Evolutionary conservation across 2,888 invertebrate species (phyloP).

Genomic region (Lumbricus terrestris): DNA sequence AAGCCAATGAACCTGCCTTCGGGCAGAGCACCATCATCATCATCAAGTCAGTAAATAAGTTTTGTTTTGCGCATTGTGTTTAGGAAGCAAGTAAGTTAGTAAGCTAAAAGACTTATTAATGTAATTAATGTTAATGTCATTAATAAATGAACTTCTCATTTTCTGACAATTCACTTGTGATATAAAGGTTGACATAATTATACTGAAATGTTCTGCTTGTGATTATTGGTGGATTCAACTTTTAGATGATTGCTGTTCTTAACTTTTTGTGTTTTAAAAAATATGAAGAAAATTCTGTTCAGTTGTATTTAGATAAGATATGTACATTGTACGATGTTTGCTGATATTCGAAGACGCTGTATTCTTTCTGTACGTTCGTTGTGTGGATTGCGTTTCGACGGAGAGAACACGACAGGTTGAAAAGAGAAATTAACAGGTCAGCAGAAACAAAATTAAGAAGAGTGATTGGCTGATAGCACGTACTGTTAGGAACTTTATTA

Average conservation of each 20-base stretch:
- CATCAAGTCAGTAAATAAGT: background rate
- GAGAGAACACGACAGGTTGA: slow-evolving; percentile 52
- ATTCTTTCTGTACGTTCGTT: slow-evolving; percentile 54
- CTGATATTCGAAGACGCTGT: slow-evolving; percentile 49
- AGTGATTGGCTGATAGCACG: background rate
- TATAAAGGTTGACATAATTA: background rate
- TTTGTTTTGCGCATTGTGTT: background rate
- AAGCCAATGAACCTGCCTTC: too few species aligned
- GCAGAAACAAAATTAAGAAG: background rate
- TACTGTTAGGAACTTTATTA: too few species aligned
- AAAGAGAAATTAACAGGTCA: slow-evolving; percentile 56
- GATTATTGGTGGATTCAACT: background rate
- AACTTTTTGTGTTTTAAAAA: background rate
- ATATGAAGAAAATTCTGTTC: background rate
- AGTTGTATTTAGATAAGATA: background rate
- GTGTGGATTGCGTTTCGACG: slow-evolving; percentile 57
- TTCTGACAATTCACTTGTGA: background rate
- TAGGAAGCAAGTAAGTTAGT: background rate
- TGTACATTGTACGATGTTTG: background rate
- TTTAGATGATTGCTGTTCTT: background rate
- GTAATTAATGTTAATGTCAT: too few species aligned
- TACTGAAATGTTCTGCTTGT: too few species aligned
- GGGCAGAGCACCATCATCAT: too few species aligned
- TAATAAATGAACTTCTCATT: background rate
- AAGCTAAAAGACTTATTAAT: background rate